Base-by-base conservation (phyloP, 2,888 invertebrate genomes). In the Mantis religiosa region DNA sequence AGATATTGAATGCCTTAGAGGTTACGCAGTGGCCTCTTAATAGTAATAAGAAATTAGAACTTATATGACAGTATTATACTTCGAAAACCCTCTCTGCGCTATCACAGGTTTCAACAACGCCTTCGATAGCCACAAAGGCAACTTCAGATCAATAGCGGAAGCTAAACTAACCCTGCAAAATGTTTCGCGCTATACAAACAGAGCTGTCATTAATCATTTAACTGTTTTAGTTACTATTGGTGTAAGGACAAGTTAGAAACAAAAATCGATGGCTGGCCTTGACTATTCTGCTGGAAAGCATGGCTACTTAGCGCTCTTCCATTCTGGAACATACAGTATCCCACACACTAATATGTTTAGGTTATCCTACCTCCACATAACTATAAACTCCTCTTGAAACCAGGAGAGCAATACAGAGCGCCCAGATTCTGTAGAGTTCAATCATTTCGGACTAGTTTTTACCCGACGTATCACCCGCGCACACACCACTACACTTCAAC, bases 331-430 rank as follows among this genome's bases (percentile, higher is more conserved):
- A 41, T 41, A 41, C 54, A 71, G 14, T 71, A 20, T 71, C 3
- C 54, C 20, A 71, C 3, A 71, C 54, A 71, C 54, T 20, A 71
- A 20, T 71, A 6, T 71, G 25, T 71, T 25, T 9, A 82, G 25
- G 30, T n/a, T 28, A 25, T n/a, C 85, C 54, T 89, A 89, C 89
- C 89, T 89, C 89, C n/a, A 89, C 89, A 89, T 87, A 87, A 47
- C 87, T 89, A 82, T 88, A 89, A 82, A 88, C 83, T 87, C 89
- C 88, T 87, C 87, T 89, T 85, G 89, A 88, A 41, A 89, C 88
- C 28, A 90, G 87, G 34, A 89, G 85, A 88, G 89, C 87, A 89
- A 88, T 88, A 81, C 89, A 88, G 83, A 89, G 71, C 28, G 89
- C 89, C 86, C 82, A 86, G 71, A 84, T 83, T 86, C 85, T 85